Base-by-base conservation (phyloP, 2,888 invertebrate genomes). In the Nudaria mundana region DNA sequence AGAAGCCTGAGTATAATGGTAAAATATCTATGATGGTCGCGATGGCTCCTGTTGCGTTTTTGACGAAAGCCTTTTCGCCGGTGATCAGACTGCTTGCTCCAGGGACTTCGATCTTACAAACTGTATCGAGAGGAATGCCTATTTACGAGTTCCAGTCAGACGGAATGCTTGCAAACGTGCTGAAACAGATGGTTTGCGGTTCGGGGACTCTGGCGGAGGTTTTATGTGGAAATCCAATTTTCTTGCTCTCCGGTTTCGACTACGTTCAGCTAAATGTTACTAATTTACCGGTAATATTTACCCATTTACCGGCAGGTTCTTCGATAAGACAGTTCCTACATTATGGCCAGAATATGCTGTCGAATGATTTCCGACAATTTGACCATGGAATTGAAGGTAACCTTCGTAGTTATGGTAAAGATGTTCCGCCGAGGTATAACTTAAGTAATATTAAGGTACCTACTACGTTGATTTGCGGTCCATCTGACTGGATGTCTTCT, bases 171-270 rank as follows among this genome's bases (percentile, higher is more conserved):
- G 20, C 20, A 0, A 30, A 30, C 2, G 5, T 30, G 4, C 13
- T 30, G 16, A 30, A 30, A 13, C 30, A 30, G 12, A 30, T 30
- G 20, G 30, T 30, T 1, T 32, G 32, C 7, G 32, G 32, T 1
- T 14, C 32, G 14, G 32, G 23, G 4, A 23, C 23, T 1, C 2
- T 32, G n/a, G 14, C 32, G 2, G 24, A 32, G 10, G 10, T 32
- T 3, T 15, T 32, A 22, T 32, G 32, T 11, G 24, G 32, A 3
- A 32, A 32, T 5, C 10, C 24, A 3, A 10, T 23, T 6, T 93
- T 93, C 55, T 56, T 93, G 6, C 64, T 91, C 0, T 82, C 85
- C 5, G 94, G 94, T 2, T 88, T 85, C 29, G 90, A 91, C 66
- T 74, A 77, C 2, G 68, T 76, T 1, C 91, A 92, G 57, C 63